Conservation (phyloP, 2,888 invertebrate species). For the Coelogynopora nodosa region DNA sequence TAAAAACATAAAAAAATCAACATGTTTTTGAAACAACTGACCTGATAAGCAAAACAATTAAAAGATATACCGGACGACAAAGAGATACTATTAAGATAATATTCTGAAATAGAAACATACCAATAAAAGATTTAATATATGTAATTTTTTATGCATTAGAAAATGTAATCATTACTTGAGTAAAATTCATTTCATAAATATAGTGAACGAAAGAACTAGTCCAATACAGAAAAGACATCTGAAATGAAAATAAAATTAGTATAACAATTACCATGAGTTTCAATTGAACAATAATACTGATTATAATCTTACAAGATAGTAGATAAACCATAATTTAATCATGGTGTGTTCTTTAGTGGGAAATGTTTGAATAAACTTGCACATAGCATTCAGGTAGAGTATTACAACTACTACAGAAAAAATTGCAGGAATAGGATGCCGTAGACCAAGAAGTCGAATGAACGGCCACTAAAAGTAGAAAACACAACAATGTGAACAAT, state of each 20-base stretch:
- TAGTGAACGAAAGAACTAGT: background rate
- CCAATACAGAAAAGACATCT: background rate
- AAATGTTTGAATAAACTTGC: constrained; percentile 14
- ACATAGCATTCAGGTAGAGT: background rate
- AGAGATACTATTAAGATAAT: background rate
- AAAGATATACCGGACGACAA: background rate
- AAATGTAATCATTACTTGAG: no score
- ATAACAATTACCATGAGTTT: background rate
- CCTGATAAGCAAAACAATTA: background rate
- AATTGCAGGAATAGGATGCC: background rate
- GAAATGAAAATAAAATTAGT: background rate
- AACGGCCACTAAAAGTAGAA: background rate
- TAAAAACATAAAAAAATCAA: background rate
- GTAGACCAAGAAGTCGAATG: background rate
- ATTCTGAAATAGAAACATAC: background rate
- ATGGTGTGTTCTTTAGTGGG: background rate
- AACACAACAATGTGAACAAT: no score
- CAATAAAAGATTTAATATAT: no score
- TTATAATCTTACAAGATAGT: background rate
- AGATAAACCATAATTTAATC: background rate
- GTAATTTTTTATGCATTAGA: no score
- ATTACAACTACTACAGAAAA: background rate
- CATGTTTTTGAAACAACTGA: background rate
- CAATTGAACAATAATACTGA: background rate
- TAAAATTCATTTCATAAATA: background rate